Evolutionary conservation across 2,113 vertebrate species (phyloP), one percentile per base, ranked within the genome.

Genomic region (Gila orcuttii): DNA sequence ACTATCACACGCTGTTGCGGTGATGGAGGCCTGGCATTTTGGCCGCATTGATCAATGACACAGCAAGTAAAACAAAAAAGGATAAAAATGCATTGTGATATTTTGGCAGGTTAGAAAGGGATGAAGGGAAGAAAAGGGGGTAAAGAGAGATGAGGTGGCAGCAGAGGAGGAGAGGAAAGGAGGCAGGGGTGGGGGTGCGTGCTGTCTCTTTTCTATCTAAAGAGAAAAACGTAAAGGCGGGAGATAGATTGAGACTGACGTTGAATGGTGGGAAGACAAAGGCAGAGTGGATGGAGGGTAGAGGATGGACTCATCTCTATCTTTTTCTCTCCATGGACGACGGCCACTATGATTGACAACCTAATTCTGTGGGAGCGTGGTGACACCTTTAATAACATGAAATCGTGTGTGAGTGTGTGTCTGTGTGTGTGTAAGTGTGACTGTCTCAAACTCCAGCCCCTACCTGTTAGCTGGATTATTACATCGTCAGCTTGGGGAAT

Each of bases 1-100:
- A 89, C 91, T 90, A 90, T 92, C 93, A 89, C 84, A 88, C 83
- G 62, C 83, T 85, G 83, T 69, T 76, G 88, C 87, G 52, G 88
- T 93, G 93, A 93, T 92, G 92, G 93, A 94, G 94, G 86, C 76
- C 2, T 96, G 96, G 95, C 95, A 95, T 97, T 96, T 96, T 89
- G 90, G 86, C 86, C 68, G 77, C 93, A 95, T 96, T 93, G 96
- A 97, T 97, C 95, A 95, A 91, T 87, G 91, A 93, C 92, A 94
- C 87, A 75, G 87, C 89, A 93, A 90, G 90, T 88, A 91, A 93
- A 91, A 94, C 91, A 92, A 92, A 86, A 90, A 91, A 91, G 86
- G 87, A 81, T 88, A 91, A 93, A 95, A 95, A 94, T 75, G 52
- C 88, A 90, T 90, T 87, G 85, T 94, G 93, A 95, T 94, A 91